Percentiles rank a stretch among this genome's conserved stretches.
Evolutionary conservation across 2,797 vertebrate genomes (phyloP).

Genomic region (Neostethus bicornis): DNA sequence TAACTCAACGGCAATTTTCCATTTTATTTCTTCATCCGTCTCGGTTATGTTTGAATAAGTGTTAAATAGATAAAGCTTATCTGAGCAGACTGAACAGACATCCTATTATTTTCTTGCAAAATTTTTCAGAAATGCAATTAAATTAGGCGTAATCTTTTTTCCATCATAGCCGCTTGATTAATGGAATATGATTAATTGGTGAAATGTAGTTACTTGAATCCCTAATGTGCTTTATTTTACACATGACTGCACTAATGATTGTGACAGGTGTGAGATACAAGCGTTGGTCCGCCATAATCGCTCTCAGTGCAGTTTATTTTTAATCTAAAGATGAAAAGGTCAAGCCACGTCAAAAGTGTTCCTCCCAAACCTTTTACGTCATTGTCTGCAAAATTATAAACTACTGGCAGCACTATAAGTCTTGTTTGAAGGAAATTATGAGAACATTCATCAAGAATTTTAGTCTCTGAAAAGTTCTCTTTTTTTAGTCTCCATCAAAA

Average conservation of each 20-base stretch:
- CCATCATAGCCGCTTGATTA: slow-evolving; percentile 1
- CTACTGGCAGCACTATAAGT: neutral
- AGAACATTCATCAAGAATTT: neutral
- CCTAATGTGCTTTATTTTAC: slow-evolving; percentile 18
- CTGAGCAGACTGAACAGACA: too few species aligned
- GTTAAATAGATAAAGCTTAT: too few species aligned
- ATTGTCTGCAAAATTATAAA: neutral
- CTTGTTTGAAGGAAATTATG: neutral
- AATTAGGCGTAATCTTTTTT: neutral
- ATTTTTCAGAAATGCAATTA: neutral
- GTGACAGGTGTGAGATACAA: slow-evolving; percentile 39
- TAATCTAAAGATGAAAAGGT: slow-evolving; percentile 5
- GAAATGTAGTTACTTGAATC: slow-evolving; percentile 23
- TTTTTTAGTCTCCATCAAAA: too few species aligned
- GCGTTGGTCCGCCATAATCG: slow-evolving; percentile 4
- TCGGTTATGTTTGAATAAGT: too few species aligned
- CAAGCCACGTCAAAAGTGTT: neutral
- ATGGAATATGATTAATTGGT: slow-evolving; percentile 17
- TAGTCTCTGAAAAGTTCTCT: neutral
- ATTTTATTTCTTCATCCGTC: too few species aligned
- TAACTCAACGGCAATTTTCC: too few species aligned
- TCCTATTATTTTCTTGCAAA: neutral
- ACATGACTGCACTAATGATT: slow-evolving; percentile 23
- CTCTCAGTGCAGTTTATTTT: slow-evolving; percentile 43
- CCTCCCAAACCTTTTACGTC: neutral